Conservation (phyloP, 2,113 vertebrate species). For the Ctenodactylus gundi region DNA sequence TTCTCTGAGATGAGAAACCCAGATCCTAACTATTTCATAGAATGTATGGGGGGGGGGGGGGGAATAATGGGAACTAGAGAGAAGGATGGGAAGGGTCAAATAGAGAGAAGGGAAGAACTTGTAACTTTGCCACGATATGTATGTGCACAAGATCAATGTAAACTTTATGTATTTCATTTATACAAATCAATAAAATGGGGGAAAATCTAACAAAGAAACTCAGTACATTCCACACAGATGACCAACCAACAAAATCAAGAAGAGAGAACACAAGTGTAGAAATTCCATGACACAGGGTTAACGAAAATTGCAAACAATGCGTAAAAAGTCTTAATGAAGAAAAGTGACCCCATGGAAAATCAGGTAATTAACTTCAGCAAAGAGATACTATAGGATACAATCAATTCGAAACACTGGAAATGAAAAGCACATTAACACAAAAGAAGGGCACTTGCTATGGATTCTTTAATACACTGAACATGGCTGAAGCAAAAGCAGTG, state of each 20-base stretch:
- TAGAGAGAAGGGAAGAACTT: too few species aligned
- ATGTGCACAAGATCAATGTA: too few species aligned
- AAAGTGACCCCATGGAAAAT: neutral
- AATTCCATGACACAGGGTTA: neutral
- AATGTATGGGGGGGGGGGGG: too few species aligned
- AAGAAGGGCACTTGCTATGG: neutral
- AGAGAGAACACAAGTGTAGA: neutral
- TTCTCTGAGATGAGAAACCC: too few species aligned
- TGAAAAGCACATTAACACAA: neutral
- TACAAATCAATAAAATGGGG: too few species aligned
- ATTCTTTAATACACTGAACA: neutral
- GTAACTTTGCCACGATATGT: too few species aligned
- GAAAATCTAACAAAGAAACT: neutral
- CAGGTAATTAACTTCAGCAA: neutral
- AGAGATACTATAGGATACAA: neutral
- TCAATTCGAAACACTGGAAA: neutral
- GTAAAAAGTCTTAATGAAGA: neutral
- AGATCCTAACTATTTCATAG: too few species aligned
- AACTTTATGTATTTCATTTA: too few species aligned
- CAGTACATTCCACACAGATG: neutral
- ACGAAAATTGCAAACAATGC: neutral
- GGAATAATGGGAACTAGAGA: too few species aligned
- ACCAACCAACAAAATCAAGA: neutral
- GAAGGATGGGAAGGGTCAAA: too few species aligned
- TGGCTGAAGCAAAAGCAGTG: neutral